Percentiles rank a stretch among this genome's conserved stretches.
Conservation (phyloP, 1,140 invertebrate species). For the Octopus bimaculoides region DNA sequence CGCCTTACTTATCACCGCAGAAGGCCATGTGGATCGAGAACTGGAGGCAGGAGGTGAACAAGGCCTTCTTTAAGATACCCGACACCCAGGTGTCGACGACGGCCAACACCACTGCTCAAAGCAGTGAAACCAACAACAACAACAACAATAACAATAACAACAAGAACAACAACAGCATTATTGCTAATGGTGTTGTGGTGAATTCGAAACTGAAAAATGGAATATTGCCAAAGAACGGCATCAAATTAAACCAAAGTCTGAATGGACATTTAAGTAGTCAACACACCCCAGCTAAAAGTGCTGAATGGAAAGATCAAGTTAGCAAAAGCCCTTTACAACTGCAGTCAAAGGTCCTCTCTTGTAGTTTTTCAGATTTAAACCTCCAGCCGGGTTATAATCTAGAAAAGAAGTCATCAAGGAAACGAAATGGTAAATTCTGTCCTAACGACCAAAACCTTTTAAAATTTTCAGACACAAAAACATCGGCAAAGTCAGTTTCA, state of each 20-base stretch:
- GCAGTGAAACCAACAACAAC: neutral
- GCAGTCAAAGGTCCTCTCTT: neutral
- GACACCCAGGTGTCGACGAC: neutral
- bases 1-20: conserved; percentile 2
- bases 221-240: no score
- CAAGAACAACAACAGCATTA: neutral
- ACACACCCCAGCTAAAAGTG: neutral
- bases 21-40: conserved; percentile 11
- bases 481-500: neutral
- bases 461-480: conserved; percentile 4
- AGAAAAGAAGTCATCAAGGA: neutral
- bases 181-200: neutral
- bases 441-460: neutral
- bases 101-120: neutral
- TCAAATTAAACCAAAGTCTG: neutral
- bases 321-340: neutral
- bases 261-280: neutral
- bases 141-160: neutral
- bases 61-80: conserved; percentile 3
- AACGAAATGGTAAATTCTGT: neutral
- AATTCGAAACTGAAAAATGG: no score
- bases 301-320: neutral
- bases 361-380: conserved; percentile 1
- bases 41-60: conserved; percentile 13
- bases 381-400: neutral